These are phyloP conservation scores for Piprites chloris DNA, from an alignment of 2,113 vertebrate genomes.

Conservation along the genomic window DNA sequence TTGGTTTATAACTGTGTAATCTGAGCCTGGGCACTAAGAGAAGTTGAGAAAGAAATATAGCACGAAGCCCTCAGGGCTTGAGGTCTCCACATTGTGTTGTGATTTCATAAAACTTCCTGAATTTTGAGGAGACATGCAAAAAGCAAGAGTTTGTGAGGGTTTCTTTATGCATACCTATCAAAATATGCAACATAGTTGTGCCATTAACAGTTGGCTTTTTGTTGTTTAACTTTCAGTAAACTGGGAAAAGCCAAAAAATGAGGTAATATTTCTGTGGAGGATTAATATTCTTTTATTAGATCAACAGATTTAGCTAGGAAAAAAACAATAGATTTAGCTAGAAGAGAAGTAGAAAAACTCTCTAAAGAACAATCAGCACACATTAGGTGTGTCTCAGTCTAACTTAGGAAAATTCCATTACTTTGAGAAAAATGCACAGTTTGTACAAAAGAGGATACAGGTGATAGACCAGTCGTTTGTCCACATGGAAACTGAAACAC, in stretches of 20 bases:
- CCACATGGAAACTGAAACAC: background rate
- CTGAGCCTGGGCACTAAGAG: background rate
- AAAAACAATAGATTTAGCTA: background rate
- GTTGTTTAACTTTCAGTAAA: background rate
- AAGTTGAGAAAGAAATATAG: background rate
- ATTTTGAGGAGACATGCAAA: background rate
- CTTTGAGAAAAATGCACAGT: background rate
- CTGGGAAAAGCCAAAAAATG: background rate
- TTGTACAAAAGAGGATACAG: background rate
- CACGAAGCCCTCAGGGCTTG: background rate
- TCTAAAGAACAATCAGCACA: background rate
- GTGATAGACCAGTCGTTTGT: background rate
- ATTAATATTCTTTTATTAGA: background rate
- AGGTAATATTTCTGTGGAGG: background rate
- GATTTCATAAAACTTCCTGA: background rate
- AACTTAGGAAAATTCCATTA: background rate
- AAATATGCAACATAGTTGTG: background rate
- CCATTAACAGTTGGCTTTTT: background rate
- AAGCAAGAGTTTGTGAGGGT: background rate
- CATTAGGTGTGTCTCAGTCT: background rate
- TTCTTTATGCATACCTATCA: background rate
- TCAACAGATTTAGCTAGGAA: background rate
- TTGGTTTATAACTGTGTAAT: background rate
- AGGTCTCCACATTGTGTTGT: background rate
- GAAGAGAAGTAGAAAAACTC: background rate